These are phyloP conservation scores for Mimumesa dahlbomi DNA, from an alignment of 2,888 invertebrate species.

Conservation along the genomic window DNA sequence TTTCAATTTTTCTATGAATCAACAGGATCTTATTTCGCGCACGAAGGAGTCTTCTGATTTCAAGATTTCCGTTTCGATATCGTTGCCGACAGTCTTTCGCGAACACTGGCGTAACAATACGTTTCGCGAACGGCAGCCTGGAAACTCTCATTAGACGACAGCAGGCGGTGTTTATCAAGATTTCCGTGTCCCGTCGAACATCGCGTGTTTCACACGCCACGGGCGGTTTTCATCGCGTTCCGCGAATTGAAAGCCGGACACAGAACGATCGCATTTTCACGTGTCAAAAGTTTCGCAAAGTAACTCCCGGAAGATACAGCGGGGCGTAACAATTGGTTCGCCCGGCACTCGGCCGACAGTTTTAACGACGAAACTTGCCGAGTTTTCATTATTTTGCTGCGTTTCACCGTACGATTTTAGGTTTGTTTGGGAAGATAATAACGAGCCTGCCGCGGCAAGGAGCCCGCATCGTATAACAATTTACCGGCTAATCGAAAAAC, in stretches of 20 bases:
- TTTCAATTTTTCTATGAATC: too few species aligned
- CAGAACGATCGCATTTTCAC: not conserved
- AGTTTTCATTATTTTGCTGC: constrained; percentile 71
- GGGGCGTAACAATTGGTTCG: constrained; percentile 40
- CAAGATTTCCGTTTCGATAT: too few species aligned
- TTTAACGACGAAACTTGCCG: constrained; percentile 72
- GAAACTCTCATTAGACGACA: too few species aligned
- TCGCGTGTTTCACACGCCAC: not conserved
- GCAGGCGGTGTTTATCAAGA: not conserved
- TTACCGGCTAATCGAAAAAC: constrained; percentile 79
- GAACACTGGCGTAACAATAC: too few species aligned
- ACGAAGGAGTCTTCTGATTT: too few species aligned
- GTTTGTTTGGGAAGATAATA: constrained; percentile 66
- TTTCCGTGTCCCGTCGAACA: not conserved
- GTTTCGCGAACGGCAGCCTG: too few species aligned
- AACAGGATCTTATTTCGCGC: too few species aligned
- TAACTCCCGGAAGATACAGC: constrained; percentile 30
- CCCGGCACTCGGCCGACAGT: constrained; percentile 48
- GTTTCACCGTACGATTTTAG: constrained; percentile 65
- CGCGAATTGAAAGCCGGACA: not conserved
- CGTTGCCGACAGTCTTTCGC: too few species aligned
- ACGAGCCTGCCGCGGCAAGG: constrained; percentile 51
- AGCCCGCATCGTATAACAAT: constrained; percentile 76
- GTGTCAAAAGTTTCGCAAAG: constrained; percentile 11
- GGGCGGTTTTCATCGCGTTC: not conserved